phyloP scores from a whole-genome alignment of 2,888 invertebrate species.

The Diabrotica balteata region DNA sequence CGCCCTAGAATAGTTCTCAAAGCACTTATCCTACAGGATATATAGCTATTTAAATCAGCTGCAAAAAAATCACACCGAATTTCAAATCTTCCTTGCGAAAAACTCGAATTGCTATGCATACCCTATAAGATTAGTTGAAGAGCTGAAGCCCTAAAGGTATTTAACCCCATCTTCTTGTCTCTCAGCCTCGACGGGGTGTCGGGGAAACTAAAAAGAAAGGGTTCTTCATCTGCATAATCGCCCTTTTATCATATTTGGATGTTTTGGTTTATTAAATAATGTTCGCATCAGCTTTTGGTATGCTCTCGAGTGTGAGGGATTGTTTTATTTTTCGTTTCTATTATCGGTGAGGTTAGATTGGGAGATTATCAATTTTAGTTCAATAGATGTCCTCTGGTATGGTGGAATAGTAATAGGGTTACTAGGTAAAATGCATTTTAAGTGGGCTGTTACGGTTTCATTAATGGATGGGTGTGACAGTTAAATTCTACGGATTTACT shows the following conservation, averaged over 20 bases:
- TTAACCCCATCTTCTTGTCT: slow-evolving; percentile 47
- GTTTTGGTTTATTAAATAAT: slow-evolving; percentile 50
- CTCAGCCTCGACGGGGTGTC: slow-evolving; percentile 44
- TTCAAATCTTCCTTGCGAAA: slow-evolving; percentile 25
- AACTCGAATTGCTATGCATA: slow-evolving; percentile 44
- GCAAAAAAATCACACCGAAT: slow-evolving; percentile 31
- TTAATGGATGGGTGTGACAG: neutral
- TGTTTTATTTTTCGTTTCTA: slow-evolving; percentile 45
- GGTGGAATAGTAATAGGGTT: slow-evolving; percentile 32
- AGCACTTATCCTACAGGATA: slow-evolving; percentile 32
- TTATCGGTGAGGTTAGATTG: slow-evolving; percentile 44
- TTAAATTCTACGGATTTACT: neutral
- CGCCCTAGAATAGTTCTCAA: slow-evolving; percentile 31
- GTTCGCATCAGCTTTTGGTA: slow-evolving; percentile 40
- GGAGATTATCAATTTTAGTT: slow-evolving; percentile 42
- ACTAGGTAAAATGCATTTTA: slow-evolving; percentile 19
- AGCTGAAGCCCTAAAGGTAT: slow-evolving; percentile 38
- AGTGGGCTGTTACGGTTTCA: slow-evolving; percentile 5
- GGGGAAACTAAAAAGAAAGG: slow-evolving; percentile 41
- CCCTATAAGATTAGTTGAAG: slow-evolving; percentile 39
- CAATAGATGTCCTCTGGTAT: slow-evolving; percentile 32
- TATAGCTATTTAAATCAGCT: slow-evolving; percentile 36
- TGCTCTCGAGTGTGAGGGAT: slow-evolving; percentile 50
- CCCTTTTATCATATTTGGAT: slow-evolving; percentile 52
- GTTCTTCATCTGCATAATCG: slow-evolving; percentile 55